Percentiles rank a stretch among this genome's conserved stretches.
Evolutionary conservation across 1,140 invertebrate genomes (phyloP).

Genomic region (Zaprionus camerounensis): DNA sequence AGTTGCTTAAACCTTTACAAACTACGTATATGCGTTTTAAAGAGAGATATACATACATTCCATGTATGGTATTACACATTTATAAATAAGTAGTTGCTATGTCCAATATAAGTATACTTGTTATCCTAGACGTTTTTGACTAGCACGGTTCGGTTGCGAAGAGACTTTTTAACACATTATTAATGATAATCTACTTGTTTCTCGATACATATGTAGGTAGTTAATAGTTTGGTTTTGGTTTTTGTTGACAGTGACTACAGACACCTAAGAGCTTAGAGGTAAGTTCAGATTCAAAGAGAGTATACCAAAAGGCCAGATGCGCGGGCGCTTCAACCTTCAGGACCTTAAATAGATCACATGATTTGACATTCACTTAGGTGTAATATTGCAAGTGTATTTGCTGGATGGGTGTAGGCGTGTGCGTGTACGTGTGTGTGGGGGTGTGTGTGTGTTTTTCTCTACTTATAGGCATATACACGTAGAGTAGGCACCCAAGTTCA

Average conservation of each 20-base stretch:
- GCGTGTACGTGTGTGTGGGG: conserved; percentile 25
- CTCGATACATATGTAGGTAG: conserved; percentile 23
- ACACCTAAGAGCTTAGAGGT: conserved; percentile 52
- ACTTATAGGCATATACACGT: conserved; percentile 55
- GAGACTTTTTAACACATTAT: conserved; percentile 42
- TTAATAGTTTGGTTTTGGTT: conserved; percentile 6
- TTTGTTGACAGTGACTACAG: conserved; percentile 40
- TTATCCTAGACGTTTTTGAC: conserved; percentile 70
- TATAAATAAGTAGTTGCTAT: conserved; percentile 7
- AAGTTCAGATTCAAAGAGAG: conserved; percentile 40
- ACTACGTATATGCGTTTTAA: not conserved
- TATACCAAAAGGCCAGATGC: conserved; percentile 69
- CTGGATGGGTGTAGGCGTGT: conserved; percentile 34
- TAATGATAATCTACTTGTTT: conserved; percentile 48
- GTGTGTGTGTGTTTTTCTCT: conserved; percentile 29
- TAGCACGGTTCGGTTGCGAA: conserved; percentile 64
- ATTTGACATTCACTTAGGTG: conserved; percentile 82
- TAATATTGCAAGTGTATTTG: conserved; percentile 75
- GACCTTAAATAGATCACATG: conserved; percentile 83
- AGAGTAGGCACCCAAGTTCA: conserved; percentile 31
- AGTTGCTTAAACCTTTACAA: conserved; percentile 30
- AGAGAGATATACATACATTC: not conserved
- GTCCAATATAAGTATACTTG: conserved; percentile 15
- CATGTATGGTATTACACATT: not conserved
- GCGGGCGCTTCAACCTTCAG: conserved; percentile 56